These are phyloP conservation scores for Camponotus vicinus DNA, from an alignment of 1,140 invertebrate genomes.

Conservation along the genomic window DNA sequence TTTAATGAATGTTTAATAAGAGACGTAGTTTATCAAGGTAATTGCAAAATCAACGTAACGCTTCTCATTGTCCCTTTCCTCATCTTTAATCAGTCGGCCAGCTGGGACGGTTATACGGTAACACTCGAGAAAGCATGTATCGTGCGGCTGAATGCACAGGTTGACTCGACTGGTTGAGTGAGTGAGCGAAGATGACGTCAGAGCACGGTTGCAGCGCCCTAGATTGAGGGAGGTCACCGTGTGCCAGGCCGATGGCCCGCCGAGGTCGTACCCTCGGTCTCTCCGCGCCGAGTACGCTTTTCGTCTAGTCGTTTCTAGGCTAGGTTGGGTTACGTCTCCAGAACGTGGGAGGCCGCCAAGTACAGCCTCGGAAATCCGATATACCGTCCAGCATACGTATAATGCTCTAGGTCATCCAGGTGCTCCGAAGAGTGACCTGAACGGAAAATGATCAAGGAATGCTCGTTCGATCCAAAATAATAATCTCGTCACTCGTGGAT, in stretches of 20 bases:
- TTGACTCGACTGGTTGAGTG: constrained; percentile 78
- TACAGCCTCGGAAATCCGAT: constrained; percentile 75
- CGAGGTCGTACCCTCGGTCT: constrained; percentile 85
- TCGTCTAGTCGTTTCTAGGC: constrained; percentile 83
- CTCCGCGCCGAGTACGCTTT: constrained; percentile 77
- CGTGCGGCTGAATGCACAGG: constrained; percentile 77
- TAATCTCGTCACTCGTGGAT: neutral
- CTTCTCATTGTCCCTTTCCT: constrained; percentile 36
- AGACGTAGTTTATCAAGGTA: constrained; percentile 6
- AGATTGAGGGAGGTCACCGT: constrained; percentile 86
- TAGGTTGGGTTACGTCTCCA: constrained; percentile 78
- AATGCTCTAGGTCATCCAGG: constrained; percentile 70
- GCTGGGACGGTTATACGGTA: constrained; percentile 18
- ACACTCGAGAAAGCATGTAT: constrained; percentile 63
- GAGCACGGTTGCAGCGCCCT: constrained; percentile 86
- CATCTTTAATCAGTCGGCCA: constrained; percentile 32
- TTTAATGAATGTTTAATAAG: neutral
- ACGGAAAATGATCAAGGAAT: neutral
- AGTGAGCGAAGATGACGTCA: constrained; percentile 83
- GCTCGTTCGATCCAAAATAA: neutral
- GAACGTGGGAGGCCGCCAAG: constrained; percentile 75
- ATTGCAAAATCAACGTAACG: neutral
- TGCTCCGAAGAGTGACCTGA: constrained; percentile 31
- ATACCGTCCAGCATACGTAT: constrained; percentile 58
- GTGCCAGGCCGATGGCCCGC: constrained; percentile 85